Evolutionary conservation across 2,797 vertebrate species (phyloP), one percentile per base, ranked within the genome.

Genomic region (Choloepus didactylus): DNA sequence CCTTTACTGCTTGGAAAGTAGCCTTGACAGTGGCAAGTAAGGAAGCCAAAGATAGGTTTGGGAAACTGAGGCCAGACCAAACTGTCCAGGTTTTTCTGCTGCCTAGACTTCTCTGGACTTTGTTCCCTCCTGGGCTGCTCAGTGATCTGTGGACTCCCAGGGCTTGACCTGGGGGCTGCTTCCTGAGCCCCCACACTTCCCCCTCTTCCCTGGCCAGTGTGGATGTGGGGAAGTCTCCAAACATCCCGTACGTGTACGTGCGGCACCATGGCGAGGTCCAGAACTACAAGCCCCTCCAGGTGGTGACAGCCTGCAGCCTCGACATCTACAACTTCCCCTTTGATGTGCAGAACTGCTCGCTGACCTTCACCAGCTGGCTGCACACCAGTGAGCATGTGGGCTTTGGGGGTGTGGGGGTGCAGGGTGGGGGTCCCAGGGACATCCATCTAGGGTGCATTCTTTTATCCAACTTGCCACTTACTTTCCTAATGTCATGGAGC

Each of bases 291-390:
- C 99, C 99, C 87, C 99, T 99, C 95, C 99, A 99, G 97, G 99
- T 99, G 94, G 99, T 99, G 94, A 99, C 99, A 0, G 99, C 99
- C 90, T 99, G 99, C 95, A 99, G 99, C 51, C 98, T 99, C 44
- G 99, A 99, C 97, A 99, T 99, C 98, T 99, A 99, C 98, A 99
- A 99, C 98, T 99, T 99, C 97, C 99, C 99, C 4, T 99, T 99
- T 2, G 99, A 99, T 3, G 98, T 99, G 16, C 99, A 99, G 98
- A 99, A 99, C 96, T 99, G 99, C 97, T 99, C 99, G 0, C 98
- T 99, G n/a, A 99, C 99, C 89, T 99, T 99, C 98, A 99, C 99
- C 98, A 99, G 99, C 97, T 99, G 99, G 99, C 98, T 99, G 29
- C 99, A 99, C 92, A 99, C 99, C 95, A 99, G 99, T 99, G 87